These are phyloP conservation scores for Anguilla marmorata DNA, from an alignment of 2,797 vertebrate genomes.

Conservation along the genomic window DNA sequence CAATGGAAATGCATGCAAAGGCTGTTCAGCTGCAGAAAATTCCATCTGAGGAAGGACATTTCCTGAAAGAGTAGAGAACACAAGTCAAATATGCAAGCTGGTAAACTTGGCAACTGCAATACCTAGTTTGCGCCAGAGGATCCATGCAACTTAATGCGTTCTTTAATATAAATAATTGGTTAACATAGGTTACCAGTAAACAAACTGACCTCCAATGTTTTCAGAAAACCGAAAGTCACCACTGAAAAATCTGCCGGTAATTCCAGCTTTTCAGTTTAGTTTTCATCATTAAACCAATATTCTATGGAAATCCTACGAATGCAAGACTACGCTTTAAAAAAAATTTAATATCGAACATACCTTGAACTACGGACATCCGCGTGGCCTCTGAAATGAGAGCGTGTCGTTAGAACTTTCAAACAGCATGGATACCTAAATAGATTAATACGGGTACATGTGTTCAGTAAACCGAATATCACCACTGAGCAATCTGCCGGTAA, in stretches of 20 bases:
- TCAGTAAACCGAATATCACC: slow-evolving; percentile 85
- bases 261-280: slow-evolving; percentile 78
- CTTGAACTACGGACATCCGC: not conserved
- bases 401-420: too few relatives aligned
- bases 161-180: too few relatives aligned
- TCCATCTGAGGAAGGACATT: not conserved
- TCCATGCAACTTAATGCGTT: too few relatives aligned
- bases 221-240: slow-evolving; percentile 84
- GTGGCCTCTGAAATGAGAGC: not conserved
- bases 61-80: not conserved
- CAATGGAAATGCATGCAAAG: not conserved
- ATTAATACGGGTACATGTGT: not conserved
- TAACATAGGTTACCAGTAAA: too few relatives aligned
- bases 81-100: not conserved
- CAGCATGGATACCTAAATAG: too few relatives aligned
- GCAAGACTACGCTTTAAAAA: too few relatives aligned
- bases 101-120: too few relatives aligned
- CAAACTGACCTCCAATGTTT: not conserved
- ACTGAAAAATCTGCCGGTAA: slow-evolving; percentile 87
- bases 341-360: not conserved
- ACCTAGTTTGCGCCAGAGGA: too few relatives aligned
- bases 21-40: not conserved
- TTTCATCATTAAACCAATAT: slow-evolving; percentile 8
- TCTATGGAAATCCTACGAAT: not conserved
- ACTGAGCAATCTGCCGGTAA: slow-evolving; percentile 87